Base-by-base conservation (phyloP, 2,888 invertebrate genomes). In the Archaeoteleia sp. region DNA sequence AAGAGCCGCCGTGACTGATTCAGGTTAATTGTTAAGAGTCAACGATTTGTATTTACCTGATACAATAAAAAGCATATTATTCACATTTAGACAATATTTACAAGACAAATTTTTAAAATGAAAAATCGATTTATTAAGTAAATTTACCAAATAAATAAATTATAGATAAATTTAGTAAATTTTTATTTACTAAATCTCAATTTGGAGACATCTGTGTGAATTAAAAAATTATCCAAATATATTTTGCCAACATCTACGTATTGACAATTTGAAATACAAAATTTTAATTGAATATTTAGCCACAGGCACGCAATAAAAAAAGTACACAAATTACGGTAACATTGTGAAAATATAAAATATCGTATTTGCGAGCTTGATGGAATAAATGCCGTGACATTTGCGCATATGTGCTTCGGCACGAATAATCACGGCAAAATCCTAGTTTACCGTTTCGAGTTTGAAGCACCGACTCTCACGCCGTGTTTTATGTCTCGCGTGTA, bases 351-450 rank as follows among this genome's bases (percentile, higher is more conserved):
- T 20, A 17, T 39, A 27, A 39, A 46, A 60, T 40, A 34, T 29
- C 29, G 29, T 46, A 43, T 57, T 45, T 46, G 49, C 37, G 23
- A 7, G 30, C 37, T 27, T 32, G 30, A 51, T 45, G 45, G 43
- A 57, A 57, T 65, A 51, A 65, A 45, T 29, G 57, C 43, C 45
- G 57, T 51, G 57, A 57, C 57, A 39, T 57, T 57, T 57, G 5
- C 5, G 20, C 20, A 65, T 51, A 45, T 42, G 39, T 29, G 23
- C 39, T 54, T 65, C 32, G 30, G 45, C 46, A 46, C 45, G 53
- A 67, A 45, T 61, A 46, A 67, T 49, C 61, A 42, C 61, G 8
- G 40, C 45, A 30, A 54, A 67, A 67, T 67, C 51, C 51, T 51
- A 35, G 45, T 61, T 61, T 61, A 61, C 48, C 51, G 60, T 67